Conservation (phyloP, 2,888 invertebrate genomes). For the Heliconius hortense region DNA sequence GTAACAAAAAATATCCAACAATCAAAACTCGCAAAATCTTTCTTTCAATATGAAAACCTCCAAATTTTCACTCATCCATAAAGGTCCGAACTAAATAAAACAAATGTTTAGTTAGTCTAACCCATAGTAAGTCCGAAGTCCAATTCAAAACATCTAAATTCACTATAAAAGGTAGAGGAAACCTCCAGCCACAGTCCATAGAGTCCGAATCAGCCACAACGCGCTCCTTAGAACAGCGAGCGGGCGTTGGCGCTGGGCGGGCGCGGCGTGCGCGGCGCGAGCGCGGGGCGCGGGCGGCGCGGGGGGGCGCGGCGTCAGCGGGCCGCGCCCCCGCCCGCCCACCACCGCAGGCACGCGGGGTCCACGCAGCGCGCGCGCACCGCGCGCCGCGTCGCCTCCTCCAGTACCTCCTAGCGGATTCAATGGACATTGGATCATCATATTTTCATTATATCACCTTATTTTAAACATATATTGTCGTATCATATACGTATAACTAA, state of each 20-base stretch:
- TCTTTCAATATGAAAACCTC: background rate
- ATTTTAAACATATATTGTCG: too few species aligned
- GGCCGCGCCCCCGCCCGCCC: slow-evolving; percentile 60
- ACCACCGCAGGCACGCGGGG: slow-evolving; percentile 93
- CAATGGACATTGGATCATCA: background rate
- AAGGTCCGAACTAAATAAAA: background rate
- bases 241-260: slow-evolving; percentile 53
- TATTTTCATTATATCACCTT: background rate
- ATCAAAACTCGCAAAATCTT: background rate
- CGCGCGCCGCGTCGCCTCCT: slow-evolving; percentile 93
- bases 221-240: slow-evolving; percentile 48
- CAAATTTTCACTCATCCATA: background rate
- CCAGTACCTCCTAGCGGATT: slow-evolving; percentile 90
- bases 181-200: too few species aligned
- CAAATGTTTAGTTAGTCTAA: background rate
- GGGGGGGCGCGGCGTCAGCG: slow-evolving; percentile 48
- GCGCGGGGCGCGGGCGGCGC: slow-evolving; percentile 48
- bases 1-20: background rate
- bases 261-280: slow-evolving; percentile 47
- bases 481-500: too few species aligned
- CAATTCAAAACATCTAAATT: background rate
- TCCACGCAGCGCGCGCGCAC: slow-evolving; percentile 94
- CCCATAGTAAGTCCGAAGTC: too few species aligned
- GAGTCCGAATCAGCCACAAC: background rate
- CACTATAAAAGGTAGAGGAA: background rate